Evolutionary conservation across 1,140 invertebrate species (phyloP).

Genomic region (Euura lappo): DNA sequence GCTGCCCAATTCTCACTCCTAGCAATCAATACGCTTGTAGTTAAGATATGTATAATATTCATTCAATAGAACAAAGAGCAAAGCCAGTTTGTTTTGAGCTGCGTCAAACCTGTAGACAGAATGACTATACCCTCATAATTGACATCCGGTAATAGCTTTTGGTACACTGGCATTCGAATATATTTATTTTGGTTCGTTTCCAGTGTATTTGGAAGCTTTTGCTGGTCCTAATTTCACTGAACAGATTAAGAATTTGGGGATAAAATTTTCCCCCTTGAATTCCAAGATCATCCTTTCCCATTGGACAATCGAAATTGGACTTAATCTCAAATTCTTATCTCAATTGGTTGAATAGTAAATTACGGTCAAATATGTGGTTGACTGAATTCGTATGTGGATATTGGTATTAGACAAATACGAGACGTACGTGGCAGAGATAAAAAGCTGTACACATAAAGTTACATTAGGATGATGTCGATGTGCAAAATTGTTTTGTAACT

Average conservation of each 20-base stretch:
- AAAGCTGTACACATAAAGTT: not conserved
- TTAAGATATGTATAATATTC: no score
- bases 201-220: not conserved
- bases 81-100: no score
- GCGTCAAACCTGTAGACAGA: no score
- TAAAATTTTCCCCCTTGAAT: not conserved
- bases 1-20: no score
- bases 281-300: not conserved
- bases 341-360: not conserved
- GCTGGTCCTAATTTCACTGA: not conserved
- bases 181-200: slow-evolving; percentile 27
- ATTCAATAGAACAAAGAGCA: no score
- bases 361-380: not conserved
- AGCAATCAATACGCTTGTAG: no score
- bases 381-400: not conserved
- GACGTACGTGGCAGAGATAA: not conserved
- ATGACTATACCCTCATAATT: no score
- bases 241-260: not conserved
- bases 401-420: not conserved
- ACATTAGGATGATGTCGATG: not conserved
- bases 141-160: not conserved
- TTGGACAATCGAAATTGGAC: not conserved
- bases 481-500: no score
- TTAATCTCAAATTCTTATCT: not conserved
- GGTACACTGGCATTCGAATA: slow-evolving; percentile 20